These are phyloP conservation scores for Trichacis sp. DNA, from an alignment of 2,888 invertebrate genomes.

Conservation along the genomic window DNA sequence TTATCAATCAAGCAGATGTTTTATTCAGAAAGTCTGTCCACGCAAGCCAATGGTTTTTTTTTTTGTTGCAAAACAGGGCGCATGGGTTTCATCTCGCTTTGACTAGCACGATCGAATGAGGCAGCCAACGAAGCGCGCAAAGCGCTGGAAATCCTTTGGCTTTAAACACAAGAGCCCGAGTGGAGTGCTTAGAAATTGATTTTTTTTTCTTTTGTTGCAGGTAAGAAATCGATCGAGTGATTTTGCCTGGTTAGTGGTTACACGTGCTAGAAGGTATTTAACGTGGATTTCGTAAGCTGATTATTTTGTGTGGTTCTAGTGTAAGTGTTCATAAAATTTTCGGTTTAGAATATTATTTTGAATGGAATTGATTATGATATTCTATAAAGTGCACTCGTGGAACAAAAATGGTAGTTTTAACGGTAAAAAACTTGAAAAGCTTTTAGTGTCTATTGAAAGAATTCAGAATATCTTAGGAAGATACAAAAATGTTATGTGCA, in stretches of 20 bases:
- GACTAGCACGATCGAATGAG: conserved; percentile 56
- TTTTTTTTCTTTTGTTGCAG: conserved; percentile 47
- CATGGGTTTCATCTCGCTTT: conserved; percentile 63
- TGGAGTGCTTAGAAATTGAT: conserved; percentile 49
- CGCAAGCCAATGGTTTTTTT: conserved; percentile 41
- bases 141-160: conserved; percentile 48
- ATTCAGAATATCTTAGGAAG: too few species aligned
- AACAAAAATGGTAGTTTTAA: too few species aligned
- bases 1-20: conserved; percentile 42
- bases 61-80: conserved; percentile 51
- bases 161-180: conserved; percentile 31
- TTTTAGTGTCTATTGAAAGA: too few species aligned
- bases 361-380: too few species aligned
- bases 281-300: too few species aligned
- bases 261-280: too few species aligned
- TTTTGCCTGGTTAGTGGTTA: neutral
- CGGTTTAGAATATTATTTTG: too few species aligned
- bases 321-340: too few species aligned
- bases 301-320: too few species aligned
- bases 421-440: too few species aligned
- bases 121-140: conserved; percentile 57
- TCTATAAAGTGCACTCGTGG: too few species aligned
- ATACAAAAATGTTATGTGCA: too few species aligned
- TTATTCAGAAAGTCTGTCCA: conserved; percentile 42
- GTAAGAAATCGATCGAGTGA: conserved; percentile 45